Percentiles rank a stretch among this genome's conserved stretches.
Conservation (phyloP, 2,113 vertebrate genomes). For the Erythrolamprus reginae region DNA sequence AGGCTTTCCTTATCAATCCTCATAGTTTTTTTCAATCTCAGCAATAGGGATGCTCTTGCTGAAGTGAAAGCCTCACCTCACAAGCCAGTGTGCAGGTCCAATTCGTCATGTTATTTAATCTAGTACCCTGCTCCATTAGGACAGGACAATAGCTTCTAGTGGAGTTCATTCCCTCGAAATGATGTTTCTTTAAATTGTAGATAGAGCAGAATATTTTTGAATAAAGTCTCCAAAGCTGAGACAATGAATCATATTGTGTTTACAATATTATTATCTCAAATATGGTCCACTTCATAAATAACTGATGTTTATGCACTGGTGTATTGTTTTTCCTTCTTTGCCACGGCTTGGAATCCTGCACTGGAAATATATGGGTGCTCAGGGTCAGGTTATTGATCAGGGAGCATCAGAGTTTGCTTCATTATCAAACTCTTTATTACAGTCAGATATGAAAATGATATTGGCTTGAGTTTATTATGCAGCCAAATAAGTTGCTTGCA, state of each 20-base stretch:
- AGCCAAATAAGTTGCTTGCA: slow-evolving; percentile 45
- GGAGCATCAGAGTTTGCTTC: slow-evolving; percentile 53
- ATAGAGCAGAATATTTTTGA: background rate
- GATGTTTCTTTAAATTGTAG: background rate
- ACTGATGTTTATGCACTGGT: background rate
- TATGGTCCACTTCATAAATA: background rate
- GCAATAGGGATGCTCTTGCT: background rate
- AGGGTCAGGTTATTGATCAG: slow-evolving; percentile 50
- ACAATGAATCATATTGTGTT: background rate
- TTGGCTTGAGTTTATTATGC: slow-evolving; percentile 62
- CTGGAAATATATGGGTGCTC: background rate
- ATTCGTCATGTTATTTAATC: background rate
- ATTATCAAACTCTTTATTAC: slow-evolving; percentile 61
- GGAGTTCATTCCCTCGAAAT: background rate
- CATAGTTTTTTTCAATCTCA: background rate
- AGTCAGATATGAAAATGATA: slow-evolving; percentile 60
- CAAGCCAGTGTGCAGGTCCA: background rate
- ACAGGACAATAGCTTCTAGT: background rate
- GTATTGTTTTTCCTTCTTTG: background rate
- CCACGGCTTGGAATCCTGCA: background rate
- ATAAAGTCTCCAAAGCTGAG: background rate
- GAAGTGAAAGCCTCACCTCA: background rate
- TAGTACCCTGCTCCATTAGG: background rate
- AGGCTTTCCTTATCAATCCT: background rate
- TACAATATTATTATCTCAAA: background rate